A percentile compares a stretch with the other conserved stretches of the same genome.
phyloP scores from a whole-genome alignment of 2,888 invertebrate species.

The Euzetes globulus region DNA sequence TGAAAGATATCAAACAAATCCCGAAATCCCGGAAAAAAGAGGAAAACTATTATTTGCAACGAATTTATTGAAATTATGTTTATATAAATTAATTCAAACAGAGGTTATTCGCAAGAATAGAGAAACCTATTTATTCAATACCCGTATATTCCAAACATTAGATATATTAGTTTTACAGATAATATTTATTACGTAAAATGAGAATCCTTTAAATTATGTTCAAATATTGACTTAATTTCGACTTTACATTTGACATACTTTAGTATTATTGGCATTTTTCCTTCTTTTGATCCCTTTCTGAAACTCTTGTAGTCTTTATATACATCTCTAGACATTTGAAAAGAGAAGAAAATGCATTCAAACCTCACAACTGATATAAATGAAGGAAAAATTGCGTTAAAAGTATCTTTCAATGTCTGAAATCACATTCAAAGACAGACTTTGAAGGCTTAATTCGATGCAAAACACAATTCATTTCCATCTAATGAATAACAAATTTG shows the following conservation, averaged over 20 bases:
- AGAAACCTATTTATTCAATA: no score
- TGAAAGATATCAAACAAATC: no score
- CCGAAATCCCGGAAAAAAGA: not conserved
- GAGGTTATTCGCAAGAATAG: no score
- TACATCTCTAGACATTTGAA: not conserved
- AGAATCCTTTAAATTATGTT: conserved; percentile 16
- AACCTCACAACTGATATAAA: not conserved
- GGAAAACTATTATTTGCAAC: not conserved
- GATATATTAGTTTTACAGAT: not conserved
- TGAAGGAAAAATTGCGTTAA: not conserved
- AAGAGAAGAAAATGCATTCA: not conserved
- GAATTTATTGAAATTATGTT: not conserved
- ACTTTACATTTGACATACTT: conserved; percentile 1
- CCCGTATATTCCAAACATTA: no score
- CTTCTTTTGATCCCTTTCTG: not conserved
- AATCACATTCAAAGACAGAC: not conserved
- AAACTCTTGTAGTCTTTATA: not conserved
- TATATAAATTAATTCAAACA: not conserved
- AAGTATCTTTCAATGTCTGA: not conserved
- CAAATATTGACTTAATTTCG: conserved; percentile 11
- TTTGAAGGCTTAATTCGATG: not conserved
- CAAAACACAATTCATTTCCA: conserved; percentile 14
- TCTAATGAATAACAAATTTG: conserved; percentile 18
- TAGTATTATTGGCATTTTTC: not conserved
- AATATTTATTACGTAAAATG: not conserved